Evolutionary conservation across 2,797 vertebrate species (phyloP), one percentile per base, ranked within the genome.

Genomic region (Tokudaia tokunoshimensis): DNA sequence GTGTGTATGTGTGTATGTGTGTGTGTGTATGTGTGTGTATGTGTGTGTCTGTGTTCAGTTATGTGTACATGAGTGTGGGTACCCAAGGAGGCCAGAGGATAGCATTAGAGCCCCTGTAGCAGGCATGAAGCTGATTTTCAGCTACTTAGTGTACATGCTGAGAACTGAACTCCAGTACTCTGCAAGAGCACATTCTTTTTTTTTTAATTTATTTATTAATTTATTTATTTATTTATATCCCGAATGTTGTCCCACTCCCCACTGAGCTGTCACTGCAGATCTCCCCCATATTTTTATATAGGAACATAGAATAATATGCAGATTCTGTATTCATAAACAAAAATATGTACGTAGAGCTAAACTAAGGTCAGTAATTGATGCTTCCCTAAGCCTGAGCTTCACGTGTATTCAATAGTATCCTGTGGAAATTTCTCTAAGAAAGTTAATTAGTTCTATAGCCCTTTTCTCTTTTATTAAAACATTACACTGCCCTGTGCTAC

Each of bases 351-450:
- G 65, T 85, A 67, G 41, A 72, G 29, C n/a, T 50, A 59, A 81
- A 92, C 67, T 50, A 74, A 34, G 34, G 57, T 70, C 6, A 34
- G 15, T 67, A 85, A 78, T 20, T 20, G 1, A 47, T 19, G 65
- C 41, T 81, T 86, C 44, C 55, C 61, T 55, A 55, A 94, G 34
- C 29, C 14, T 80, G 61, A 50, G 22, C 57, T 88, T 29, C 8
- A 10, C 81, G 31, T 19, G 34, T 22, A 86, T 6, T 82, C 44
- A 92, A 22, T 4, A 84, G n/a, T 52, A 24, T 11, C 37, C 37
- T 70, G 44, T 86, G 55, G 83, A 89, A 82, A 84, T 76, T 78
- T 92, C 55, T 90, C 44, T 82, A 61, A 93, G 67, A 57, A 89
- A 67, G 84, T 13, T 55, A 72, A 31, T 75, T 65, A 19, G 3